phyloP scores from a whole-genome alignment of 2,888 invertebrate genomes.

The Tiliacea aurago region DNA sequence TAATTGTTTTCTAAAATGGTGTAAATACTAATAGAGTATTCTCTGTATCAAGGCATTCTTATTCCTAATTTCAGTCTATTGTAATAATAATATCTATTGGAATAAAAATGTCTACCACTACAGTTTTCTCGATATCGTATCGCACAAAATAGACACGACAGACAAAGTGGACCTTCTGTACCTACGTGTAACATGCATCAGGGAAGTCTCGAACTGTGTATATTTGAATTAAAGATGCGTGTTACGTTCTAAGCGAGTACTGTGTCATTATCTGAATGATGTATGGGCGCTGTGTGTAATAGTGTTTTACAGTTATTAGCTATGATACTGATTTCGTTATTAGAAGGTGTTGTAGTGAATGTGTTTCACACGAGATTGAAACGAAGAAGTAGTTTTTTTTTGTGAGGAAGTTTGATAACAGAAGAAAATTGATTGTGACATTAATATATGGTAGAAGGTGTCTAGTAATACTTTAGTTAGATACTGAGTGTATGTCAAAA shows the following conservation, averaged over 20 bases:
- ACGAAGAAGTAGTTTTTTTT: background rate
- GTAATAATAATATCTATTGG: no score
- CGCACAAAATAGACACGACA: background rate
- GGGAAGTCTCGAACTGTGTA: constrained; percentile 36
- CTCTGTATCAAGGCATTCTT: background rate
- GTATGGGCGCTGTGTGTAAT: constrained; percentile 26
- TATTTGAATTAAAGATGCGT: constrained; percentile 63
- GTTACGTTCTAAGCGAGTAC: constrained; percentile 42
- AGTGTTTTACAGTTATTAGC: constrained; percentile 25
- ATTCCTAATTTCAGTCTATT: background rate
- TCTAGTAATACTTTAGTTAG: background rate
- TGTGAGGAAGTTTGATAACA: no score
- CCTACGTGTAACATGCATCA: background rate
- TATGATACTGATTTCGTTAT: constrained; percentile 47
- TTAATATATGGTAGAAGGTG: background rate
- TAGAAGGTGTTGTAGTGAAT: background rate
- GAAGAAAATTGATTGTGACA: background rate
- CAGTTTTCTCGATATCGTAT: no score
- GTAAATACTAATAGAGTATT: background rate
- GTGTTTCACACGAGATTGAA: background rate
- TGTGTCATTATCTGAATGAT: constrained; percentile 55
- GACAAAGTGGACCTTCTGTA: constrained; percentile 20
- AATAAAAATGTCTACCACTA: background rate
- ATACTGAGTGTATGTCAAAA: background rate
- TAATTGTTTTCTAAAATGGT: background rate